Conservation (phyloP, 2,797 vertebrate genomes). For the Ibycter americanus region DNA sequence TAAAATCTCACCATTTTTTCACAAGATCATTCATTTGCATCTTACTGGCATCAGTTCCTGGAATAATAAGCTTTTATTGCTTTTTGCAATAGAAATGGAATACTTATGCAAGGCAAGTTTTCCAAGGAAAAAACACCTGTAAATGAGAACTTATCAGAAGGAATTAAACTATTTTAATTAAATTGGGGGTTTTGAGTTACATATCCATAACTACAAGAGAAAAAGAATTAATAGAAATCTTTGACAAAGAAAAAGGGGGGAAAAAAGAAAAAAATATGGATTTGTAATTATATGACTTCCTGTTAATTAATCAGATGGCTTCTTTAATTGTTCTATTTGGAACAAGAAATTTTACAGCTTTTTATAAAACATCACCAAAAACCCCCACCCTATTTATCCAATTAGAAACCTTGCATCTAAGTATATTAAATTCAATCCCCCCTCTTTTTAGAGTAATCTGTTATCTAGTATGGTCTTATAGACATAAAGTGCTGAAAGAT, state of each 20-base stretch:
- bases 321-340: not conserved
- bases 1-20: not conserved
- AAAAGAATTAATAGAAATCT: not conserved
- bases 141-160: not conserved
- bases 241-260: not conserved
- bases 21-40: not conserved
- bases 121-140: not conserved
- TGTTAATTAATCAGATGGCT: not conserved
- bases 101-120: not conserved
- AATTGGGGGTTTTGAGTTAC: not conserved
- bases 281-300: not conserved
- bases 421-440: not conserved
- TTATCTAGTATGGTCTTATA: not conserved
- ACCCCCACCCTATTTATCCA: not conserved
- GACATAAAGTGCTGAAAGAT: not conserved
- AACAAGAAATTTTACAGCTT: not conserved
- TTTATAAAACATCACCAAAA: not conserved
- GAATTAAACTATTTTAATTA: not conserved
- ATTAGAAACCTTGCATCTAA: not conserved
- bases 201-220: not conserved
- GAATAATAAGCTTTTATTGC: not conserved
- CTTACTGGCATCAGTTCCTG: not conserved
- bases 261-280: fast-evolving
- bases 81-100: not conserved
- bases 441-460: not conserved